phyloP scores from a whole-genome alignment of 2,113 vertebrate species.

The Regulus satrapa region DNA sequence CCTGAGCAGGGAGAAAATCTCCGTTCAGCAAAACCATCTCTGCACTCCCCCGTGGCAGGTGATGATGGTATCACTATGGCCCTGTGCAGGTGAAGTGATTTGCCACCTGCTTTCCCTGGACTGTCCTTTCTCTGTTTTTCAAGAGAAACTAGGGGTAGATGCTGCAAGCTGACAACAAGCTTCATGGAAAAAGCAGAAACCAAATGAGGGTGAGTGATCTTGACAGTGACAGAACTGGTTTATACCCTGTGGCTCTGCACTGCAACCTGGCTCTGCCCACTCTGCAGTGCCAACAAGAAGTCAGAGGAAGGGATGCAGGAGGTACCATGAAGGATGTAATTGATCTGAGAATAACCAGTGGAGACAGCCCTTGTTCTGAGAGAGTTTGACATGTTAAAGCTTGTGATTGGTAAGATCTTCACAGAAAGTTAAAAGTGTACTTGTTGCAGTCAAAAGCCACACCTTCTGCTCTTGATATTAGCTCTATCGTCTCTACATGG shows the following conservation, averaged over 20 bases:
- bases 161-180: background rate
- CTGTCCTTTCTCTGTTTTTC: background rate
- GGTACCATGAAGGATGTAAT: background rate
- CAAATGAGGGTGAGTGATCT: background rate
- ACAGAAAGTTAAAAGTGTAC: rapidly evolving
- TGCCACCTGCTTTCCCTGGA: rapidly evolving
- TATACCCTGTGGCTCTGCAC: background rate
- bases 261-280: no score
- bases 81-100: background rate
- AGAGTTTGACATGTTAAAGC: background rate
- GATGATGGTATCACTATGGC: background rate
- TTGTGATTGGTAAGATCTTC: background rate
- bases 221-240: background rate
- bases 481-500: rapidly evolving
- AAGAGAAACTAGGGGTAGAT: background rate
- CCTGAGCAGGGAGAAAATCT: background rate
- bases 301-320: background rate
- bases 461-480: background rate
- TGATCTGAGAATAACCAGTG: background rate
- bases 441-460: background rate
- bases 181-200: background rate
- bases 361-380: background rate
- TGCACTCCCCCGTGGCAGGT: background rate
- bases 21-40: background rate
- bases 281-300: rapidly evolving